Evolutionary conservation across 2,113 vertebrate species (phyloP), one percentile per base, ranked within the genome.

Genomic region (Pholis gunnellus): DNA sequence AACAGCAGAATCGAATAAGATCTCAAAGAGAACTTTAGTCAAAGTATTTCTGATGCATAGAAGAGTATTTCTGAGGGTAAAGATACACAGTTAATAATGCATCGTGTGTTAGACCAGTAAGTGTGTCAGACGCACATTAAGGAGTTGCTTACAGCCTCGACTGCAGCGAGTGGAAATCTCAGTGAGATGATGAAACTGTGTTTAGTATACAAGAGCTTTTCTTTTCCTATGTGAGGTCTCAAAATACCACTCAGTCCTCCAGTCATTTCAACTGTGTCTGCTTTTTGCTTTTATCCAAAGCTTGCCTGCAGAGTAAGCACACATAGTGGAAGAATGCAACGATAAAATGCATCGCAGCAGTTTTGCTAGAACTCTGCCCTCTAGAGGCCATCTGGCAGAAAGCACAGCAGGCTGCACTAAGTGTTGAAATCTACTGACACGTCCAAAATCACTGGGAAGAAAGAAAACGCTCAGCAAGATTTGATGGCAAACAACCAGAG

Each of bases 331-430:
- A 59, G 50, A 40, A 25, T 50, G 59, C 69, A 69, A 72, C 67
- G 34, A 61, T 42, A 50, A 54, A 64, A 56, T 66, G 54, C 54
- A 63, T 46, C 25, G 42, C 52, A 27, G 63, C 20, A 20, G 29
- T 20, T 78, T 57, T 31, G 31, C 9, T 1, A 71, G 64, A 82
- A 71, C 50, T 68, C 81, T 85, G 75, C 89, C 91, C 88, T 86
- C 91, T 86, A 88, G 74, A 86, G 91, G 78, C 59, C 57, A 73
- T 66, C 15, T 63, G 79, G 60, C 38, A 60, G 25, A 85, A 70
- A 76, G 52, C 42, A 78, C 40, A 38, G 1, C 38, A 29, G 40
- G 31, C 52, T 44, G 70, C n/a, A 82, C 31, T 34, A 80, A 81
- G 9, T 11, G 72, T 34, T 63, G 14, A 71, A 84, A 75, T 81